Percentiles rank a stretch among this genome's conserved stretches.
Conservation (phyloP, 2,113 vertebrate species). For the Morone chrysops region DNA sequence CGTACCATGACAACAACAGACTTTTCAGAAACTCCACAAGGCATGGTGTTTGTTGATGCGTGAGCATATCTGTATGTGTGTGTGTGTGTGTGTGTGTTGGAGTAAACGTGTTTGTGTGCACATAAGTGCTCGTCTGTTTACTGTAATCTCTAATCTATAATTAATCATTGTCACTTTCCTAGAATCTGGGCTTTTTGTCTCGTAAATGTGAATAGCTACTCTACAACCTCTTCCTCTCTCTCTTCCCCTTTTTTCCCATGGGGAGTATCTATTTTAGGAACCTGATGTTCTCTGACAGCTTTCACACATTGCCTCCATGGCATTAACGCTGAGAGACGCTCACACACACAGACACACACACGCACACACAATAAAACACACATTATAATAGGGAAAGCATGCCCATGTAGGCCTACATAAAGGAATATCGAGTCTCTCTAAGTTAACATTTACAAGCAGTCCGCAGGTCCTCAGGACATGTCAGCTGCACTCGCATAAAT, state of each 20-base stretch:
- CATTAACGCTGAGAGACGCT: conserved; percentile 50
- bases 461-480: conserved; percentile 35
- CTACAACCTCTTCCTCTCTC: conserved; percentile 5
- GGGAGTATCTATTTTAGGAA: conserved; percentile 76
- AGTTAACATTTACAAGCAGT: conserved; percentile 55
- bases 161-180: conserved; percentile 63
- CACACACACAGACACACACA: conserved; percentile 25
- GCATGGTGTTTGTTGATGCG: conserved; percentile 2
- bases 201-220: conserved; percentile 48
- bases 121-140: conserved; percentile 26
- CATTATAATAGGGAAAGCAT: conserved; percentile 11
- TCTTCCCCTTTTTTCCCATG: conserved; percentile 36
- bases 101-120: conserved; percentile 10
- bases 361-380: conserved; percentile 4
- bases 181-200: conserved; percentile 62
- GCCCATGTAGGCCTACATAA: conserved; percentile 8
- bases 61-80: not conserved
- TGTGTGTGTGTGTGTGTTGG: not conserved
- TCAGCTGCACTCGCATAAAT: conserved; percentile 46
- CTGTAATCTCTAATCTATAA: conserved; percentile 66
- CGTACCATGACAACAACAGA: conserved; percentile 18
- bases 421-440: conserved; percentile 31
- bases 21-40: conserved; percentile 29
- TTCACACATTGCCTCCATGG: conserved; percentile 71
- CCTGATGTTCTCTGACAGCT: conserved; percentile 79